These are phyloP conservation scores for Callipepla squamata DNA, from an alignment of 2,113 vertebrate genomes.

Conservation along the genomic window DNA sequence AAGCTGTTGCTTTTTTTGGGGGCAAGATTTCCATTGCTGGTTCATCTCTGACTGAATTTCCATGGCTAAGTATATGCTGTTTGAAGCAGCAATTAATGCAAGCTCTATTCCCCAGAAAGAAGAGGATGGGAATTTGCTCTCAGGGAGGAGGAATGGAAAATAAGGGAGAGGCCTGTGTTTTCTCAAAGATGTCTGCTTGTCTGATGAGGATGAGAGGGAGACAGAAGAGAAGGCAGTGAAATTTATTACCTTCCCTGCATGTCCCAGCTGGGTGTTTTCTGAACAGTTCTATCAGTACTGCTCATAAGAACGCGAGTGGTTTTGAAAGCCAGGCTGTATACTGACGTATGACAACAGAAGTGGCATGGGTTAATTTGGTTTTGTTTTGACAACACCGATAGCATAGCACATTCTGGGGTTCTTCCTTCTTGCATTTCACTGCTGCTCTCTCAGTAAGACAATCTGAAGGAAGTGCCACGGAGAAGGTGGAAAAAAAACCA, in stretches of 20 bases:
- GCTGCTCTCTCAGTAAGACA: not conserved
- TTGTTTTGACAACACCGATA: not conserved
- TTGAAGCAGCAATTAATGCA: constrained; percentile 68
- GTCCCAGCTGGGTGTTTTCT: not conserved
- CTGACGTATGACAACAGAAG: not conserved
- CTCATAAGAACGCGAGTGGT: not conserved
- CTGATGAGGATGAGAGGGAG: constrained; percentile 7
- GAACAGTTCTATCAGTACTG: not conserved
- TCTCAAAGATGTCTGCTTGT: not conserved
- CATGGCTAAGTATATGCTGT: constrained; percentile 52
- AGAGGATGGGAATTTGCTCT: constrained; percentile 11
- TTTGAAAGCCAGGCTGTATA: not conserved
- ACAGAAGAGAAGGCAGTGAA: not conserved
- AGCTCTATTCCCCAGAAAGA: constrained; percentile 28
- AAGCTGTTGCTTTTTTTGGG: constrained; percentile 30
- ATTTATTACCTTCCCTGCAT: not conserved
- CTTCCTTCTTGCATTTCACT: not conserved
- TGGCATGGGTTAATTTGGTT: not conserved
- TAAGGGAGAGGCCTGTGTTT: not conserved
- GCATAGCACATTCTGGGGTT: not conserved
- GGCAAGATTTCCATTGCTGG: constrained; percentile 41
- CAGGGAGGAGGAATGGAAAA: not conserved
- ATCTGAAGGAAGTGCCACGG: constrained; percentile 12
- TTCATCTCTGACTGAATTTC: constrained; percentile 54
- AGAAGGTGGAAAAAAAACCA: not conserved